These are phyloP conservation scores for Xiphorhynchus erythropygius DNA, from an alignment of 2,797 vertebrate genomes.

Conservation along the genomic window DNA sequence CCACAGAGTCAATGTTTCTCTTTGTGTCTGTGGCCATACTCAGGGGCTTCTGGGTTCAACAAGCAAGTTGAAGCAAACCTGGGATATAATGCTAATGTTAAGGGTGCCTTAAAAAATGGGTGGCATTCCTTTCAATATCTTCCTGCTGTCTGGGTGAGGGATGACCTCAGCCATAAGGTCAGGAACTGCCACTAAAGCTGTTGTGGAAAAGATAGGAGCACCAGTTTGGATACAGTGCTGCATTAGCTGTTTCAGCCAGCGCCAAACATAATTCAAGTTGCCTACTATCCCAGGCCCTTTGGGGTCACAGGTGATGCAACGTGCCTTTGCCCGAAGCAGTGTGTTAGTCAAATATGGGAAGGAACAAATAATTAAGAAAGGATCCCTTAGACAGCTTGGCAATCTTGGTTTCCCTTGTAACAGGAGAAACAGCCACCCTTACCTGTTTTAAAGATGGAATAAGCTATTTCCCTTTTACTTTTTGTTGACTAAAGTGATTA, in stretches of 20 bases:
- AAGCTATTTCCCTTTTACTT: neutral
- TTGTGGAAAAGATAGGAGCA: neutral
- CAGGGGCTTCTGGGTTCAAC: neutral
- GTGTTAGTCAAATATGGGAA: neutral
- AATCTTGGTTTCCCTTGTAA: neutral
- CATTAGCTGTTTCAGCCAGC: neutral
- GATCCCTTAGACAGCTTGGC: neutral
- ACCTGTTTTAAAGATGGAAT: neutral
- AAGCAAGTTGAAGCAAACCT: neutral
- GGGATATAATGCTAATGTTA: neutral
- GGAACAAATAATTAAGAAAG: neutral
- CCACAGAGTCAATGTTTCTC: neutral
- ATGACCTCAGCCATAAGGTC: rapidly evolving
- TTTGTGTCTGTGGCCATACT: neutral
- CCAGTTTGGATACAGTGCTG: neutral
- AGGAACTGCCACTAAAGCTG: neutral
- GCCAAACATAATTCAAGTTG: neutral
- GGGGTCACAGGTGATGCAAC: neutral
- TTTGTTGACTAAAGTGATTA: neutral
- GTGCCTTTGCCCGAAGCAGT: neutral
- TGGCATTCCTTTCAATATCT: neutral
- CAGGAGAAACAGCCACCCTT: neutral
- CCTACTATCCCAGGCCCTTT: neutral
- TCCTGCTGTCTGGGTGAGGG: neutral
- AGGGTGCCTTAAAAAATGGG: neutral